Evolutionary conservation across 1,140 invertebrate genomes (phyloP), one percentile per base, ranked within the genome.

Genomic region (Brachionus asplanchnoidis): DNA sequence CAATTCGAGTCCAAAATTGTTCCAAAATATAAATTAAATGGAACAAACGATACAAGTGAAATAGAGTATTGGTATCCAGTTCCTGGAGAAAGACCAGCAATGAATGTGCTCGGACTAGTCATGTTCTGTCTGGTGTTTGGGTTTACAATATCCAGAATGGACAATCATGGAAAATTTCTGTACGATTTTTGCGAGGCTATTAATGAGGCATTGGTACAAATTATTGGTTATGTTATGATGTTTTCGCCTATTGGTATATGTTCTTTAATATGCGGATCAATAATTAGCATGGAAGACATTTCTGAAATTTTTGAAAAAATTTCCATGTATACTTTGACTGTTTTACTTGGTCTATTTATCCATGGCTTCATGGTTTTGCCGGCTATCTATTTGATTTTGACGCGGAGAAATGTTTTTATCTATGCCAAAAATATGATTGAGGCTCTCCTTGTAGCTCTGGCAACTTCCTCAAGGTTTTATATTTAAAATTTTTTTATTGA

Each of bases 331-430:
- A 96, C 97, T 87, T 88, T 94, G 84, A 97, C 96, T 0, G 96
- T 98, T 0, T 90, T 98, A 46, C 88, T 94, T 53, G 96, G 96
- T 7, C 91, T 98, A 9, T 92, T 95, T 86, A 91, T 97, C 14
- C 97, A 98, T 87, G 95, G 95, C 7, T 94, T 96, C 85, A 92
- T 95, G 4, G 93, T 95, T 0, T 91, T 98, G 36, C 95, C 95
- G 0, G 88, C 94, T 0, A 87, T 93, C 5, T 93, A 90, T 87
- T 92, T 92, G 85, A 40, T 90, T 6, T 86, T 89, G 9, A 92
- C 91, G 0, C 86, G 91, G 40, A 90, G 91, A 86, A 93, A 93
- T 86, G 92, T 92, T 5, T 90, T 90, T 46, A 89, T 86, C 4
- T 92, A 92, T 87, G 92, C 92, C 85, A 88, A 88, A 70, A 92